phyloP scores from a whole-genome alignment of 2,888 invertebrate genomes.

The Schizaphis graminum region DNA sequence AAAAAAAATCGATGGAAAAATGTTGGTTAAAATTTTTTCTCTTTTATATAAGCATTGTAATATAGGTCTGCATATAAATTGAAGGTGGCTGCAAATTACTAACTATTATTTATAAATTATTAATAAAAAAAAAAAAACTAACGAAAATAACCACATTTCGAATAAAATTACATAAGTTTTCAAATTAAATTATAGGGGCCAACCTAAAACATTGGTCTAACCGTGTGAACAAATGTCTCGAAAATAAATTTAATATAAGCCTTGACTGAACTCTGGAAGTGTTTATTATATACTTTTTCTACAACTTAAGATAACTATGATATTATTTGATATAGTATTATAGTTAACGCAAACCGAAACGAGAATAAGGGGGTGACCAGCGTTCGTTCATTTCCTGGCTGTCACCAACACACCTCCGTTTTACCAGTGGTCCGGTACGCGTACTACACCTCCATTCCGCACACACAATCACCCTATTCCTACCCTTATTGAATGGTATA shows the following conservation, averaged over 20 bases:
- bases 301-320: conserved; percentile 48
- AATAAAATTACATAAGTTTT: not conserved
- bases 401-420: conserved; percentile 62
- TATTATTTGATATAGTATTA: conserved; percentile 43
- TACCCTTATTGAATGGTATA: conserved; percentile 57
- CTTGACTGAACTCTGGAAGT: not conserved
- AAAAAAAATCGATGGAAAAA: not conserved
- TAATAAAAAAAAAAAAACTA: not conserved
- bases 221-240: not conserved
- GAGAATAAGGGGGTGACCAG: conserved; percentile 52
- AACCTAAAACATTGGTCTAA: not conserved
- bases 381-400: conserved; percentile 63
- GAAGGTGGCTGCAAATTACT: not conserved
- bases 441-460: conserved; percentile 22
- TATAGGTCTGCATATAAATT: not conserved
- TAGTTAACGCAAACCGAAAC: conserved; percentile 44
- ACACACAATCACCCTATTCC: conserved; percentile 54
- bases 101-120: not conserved
- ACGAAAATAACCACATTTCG: not conserved
- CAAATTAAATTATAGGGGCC: not conserved
- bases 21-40: not conserved
- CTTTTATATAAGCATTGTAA: not conserved
- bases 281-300: conserved; percentile 26
- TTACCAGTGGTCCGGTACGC: conserved; percentile 52
- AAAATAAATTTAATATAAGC: conserved; percentile 25